phyloP scores from a whole-genome alignment of 2,797 vertebrate species.

The Novumbra hubbsi region DNA sequence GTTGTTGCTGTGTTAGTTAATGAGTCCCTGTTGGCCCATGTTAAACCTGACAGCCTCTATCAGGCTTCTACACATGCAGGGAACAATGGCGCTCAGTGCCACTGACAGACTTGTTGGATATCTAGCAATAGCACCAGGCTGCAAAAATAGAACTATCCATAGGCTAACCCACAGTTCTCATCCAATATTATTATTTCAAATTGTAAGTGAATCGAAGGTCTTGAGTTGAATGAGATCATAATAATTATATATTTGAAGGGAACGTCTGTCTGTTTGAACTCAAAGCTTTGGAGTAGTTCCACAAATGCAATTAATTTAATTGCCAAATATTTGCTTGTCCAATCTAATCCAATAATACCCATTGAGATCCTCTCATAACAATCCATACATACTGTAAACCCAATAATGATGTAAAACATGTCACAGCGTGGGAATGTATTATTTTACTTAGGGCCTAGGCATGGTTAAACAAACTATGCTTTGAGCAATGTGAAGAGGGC shows the following conservation, averaged over 20 bases:
- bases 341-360: too few relatives aligned
- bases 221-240: neutral
- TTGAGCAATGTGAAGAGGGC: slow-evolving; percentile 13
- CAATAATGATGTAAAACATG: neutral
- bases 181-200: slow-evolving; percentile 19
- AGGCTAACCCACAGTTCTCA: slow-evolving; percentile 16
- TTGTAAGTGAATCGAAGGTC: slow-evolving; percentile 4
- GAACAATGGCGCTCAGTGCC: slow-evolving; percentile 14
- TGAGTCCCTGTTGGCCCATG: slow-evolving; percentile 47
- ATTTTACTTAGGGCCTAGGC: neutral
- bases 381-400: neutral
- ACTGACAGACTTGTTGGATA: slow-evolving; percentile 26
- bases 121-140: slow-evolving; percentile 25
- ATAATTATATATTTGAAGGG: neutral
- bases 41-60: slow-evolving; percentile 52
- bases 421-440: neutral
- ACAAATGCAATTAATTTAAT: neutral
- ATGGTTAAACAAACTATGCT: neutral
- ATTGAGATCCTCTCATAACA: neutral
- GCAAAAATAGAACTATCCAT: slow-evolving; percentile 24
- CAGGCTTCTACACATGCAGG: slow-evolving; percentile 38
- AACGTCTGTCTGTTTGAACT: neutral
- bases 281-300: neutral
- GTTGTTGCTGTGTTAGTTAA: slow-evolving; percentile 42
- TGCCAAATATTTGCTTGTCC: too few relatives aligned